phyloP scores from a whole-genome alignment of 1,140 invertebrate species.

The Drosophila athabasca region DNA sequence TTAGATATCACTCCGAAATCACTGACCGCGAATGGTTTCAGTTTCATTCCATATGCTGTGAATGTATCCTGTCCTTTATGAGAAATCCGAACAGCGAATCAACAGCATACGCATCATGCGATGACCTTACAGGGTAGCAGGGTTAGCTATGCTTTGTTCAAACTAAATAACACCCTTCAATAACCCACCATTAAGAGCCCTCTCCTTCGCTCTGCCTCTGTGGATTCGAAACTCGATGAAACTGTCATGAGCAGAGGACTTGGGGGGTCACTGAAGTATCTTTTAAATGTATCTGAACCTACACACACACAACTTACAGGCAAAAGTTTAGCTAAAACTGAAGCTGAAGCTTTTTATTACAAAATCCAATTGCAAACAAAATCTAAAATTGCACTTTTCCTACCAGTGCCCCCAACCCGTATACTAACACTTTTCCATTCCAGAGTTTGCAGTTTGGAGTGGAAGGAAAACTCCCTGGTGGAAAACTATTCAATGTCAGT shows the following conservation, averaged over 20 bases:
- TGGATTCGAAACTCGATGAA: too few species aligned
- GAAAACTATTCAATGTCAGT: conserved; percentile 81
- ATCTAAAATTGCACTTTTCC: conserved; percentile 60
- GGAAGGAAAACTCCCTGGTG: conserved; percentile 55
- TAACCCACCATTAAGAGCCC: background rate
- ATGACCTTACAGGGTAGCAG: too few species aligned
- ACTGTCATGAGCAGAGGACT: conserved; percentile 24
- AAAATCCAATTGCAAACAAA: conserved; percentile 71
- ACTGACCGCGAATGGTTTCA: too few species aligned
- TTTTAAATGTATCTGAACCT: conserved; percentile 55
- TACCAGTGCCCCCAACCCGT: background rate
- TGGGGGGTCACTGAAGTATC: conserved; percentile 26
- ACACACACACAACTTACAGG: conserved; percentile 39
- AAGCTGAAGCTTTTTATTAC: conserved; percentile 48
- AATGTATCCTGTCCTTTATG: too few species aligned
- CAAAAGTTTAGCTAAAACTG: conserved; percentile 30
- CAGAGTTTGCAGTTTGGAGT: background rate
- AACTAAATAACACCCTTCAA: too few species aligned
- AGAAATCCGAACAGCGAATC: too few species aligned
- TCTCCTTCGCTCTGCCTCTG: too few species aligned
- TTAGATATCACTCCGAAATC: too few species aligned
- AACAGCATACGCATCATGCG: too few species aligned
- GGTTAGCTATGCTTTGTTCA: too few species aligned
- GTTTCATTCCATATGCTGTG: too few species aligned
- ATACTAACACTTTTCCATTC: conserved; percentile 5